Conservation (phyloP, 2,113 vertebrate genomes). For the Pteronura brasiliensis region DNA sequence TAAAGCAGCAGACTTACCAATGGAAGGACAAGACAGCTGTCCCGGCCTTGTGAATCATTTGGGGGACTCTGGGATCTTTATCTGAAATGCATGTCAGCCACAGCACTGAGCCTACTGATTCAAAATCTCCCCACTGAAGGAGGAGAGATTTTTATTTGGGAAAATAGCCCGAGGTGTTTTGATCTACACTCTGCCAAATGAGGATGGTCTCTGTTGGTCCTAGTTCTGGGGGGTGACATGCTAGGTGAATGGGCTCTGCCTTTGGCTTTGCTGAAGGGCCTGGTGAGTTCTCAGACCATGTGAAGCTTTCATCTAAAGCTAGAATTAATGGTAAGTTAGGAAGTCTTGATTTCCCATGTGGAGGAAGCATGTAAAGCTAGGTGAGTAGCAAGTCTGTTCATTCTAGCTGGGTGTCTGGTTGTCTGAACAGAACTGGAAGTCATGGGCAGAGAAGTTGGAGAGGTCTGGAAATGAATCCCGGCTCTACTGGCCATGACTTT, state of each 20-base stretch:
- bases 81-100: background rate
- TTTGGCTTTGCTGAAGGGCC: background rate
- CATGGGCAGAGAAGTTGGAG: background rate
- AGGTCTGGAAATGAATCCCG: background rate
- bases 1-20: background rate
- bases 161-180: background rate
- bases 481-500: background rate
- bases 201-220: background rate
- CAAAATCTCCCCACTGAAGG: background rate
- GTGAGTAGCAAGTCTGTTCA: rapidly evolving
- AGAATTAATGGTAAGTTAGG: background rate
- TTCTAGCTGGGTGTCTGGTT: background rate
- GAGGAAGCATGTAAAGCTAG: background rate
- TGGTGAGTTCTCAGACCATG: background rate
- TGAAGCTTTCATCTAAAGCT: background rate
- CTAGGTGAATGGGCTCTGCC: background rate
- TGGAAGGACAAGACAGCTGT: background rate
- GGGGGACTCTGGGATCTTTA: background rate
- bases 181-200: background rate
- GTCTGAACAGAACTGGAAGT: background rate
- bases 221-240: background rate
- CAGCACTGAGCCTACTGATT: background rate
- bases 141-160: background rate
- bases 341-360: background rate
- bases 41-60: background rate